Evolutionary conservation across 2,113 vertebrate genomes (phyloP).

Genomic region (Aleadryas rufinucha): DNA sequence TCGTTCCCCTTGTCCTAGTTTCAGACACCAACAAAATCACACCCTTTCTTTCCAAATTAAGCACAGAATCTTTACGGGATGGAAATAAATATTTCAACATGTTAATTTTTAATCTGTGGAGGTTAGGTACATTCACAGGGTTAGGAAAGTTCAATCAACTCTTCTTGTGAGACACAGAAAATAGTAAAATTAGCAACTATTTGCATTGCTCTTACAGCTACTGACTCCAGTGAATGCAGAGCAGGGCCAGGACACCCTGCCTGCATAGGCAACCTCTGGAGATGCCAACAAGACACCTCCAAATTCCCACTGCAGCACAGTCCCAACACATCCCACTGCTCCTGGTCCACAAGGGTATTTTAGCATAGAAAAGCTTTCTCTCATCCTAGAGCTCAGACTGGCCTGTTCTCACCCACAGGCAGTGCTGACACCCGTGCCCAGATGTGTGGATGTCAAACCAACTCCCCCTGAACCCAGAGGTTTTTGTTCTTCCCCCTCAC

Average conservation of each 20-base stretch:
- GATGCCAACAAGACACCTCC: neutral
- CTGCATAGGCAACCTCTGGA: neutral
- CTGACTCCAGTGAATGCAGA: neutral
- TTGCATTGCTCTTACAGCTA: neutral
- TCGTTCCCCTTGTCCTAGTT: neutral
- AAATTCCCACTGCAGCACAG: rapidly evolving
- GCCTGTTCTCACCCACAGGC: neutral
- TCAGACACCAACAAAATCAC: neutral
- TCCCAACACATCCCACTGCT: neutral
- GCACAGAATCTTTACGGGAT: neutral
- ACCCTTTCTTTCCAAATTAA: neutral
- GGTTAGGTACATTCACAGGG: neutral
- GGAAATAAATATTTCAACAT: neutral
- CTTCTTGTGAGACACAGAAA: neutral
- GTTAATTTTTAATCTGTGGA: slow-evolving; percentile 4
- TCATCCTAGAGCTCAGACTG: rapidly evolving
- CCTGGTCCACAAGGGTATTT: neutral
- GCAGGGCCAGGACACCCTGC: neutral
- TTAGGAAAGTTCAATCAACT: neutral
- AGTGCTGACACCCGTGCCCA: rapidly evolving
- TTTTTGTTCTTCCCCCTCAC: neutral
- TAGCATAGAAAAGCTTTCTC: neutral
- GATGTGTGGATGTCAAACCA: rapidly evolving
- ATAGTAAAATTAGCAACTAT: neutral
- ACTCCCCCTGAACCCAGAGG: rapidly evolving